Base-by-base conservation (phyloP, 35 echinoderm and acorn worm genomes). In the Ophiothrix spiculata region DNA sequence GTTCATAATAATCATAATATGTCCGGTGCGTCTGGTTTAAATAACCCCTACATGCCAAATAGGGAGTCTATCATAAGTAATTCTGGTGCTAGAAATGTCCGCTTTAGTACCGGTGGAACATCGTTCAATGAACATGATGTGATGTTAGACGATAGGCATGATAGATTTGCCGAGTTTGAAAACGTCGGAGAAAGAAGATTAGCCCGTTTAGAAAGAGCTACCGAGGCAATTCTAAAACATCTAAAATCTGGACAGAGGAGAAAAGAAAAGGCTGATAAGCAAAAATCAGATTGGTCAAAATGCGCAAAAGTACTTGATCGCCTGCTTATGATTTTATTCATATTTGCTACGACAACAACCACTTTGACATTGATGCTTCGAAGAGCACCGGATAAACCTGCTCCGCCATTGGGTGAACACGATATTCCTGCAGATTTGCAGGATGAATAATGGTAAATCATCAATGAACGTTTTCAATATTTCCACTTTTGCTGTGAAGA, bases 251-350 rank as follows among this genome's bases (percentile, higher is more conserved):
- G 89, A 11, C 91, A 97, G 33, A 89, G 86, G 75, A 97, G 81
- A 88, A 92, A 93, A 73, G 95, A 97, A 33, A 86, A 93, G 75
- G 39, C 75, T 19, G 80, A 77, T 2, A 87, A 91, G 77, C 56
- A 93, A 41, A 90, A 90, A 78, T 86, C 93, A 38, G 95, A 97
- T 33, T 97, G 95, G 95, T 81, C 83, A 4, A 75, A 80, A 10
- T 91, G 93, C 17, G 95, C 95, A 2, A 81, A 87, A 45, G 95
- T 97, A 35, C 85, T 97, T 14, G 95, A 97, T 75, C 79, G 95
- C 4, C 64, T 97, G 19, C 75, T 97, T 15, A 75, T 97, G n/a
- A 77, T 93, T 17, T 77, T 97, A 19, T 97, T 97, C 39, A 41
- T 93, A n/a, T 35, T 93, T 15, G 90, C 87, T 37, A 93, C 95